Evolutionary conservation across 1,140 invertebrate genomes (phyloP), one percentile per base, ranked within the genome.

Genomic region (Chrysomallon squamiferum): DNA sequence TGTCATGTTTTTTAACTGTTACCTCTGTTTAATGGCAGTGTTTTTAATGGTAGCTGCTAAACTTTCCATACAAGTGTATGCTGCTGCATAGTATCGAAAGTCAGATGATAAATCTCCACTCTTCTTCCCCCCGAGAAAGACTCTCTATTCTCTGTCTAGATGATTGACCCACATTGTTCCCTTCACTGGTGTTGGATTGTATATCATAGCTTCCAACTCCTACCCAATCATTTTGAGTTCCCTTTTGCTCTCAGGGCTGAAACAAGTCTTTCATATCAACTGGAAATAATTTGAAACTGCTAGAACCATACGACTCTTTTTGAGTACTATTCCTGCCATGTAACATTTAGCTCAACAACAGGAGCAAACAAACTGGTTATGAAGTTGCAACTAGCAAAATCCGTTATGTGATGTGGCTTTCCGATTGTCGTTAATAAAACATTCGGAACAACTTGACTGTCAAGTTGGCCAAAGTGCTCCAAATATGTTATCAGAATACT

Each of bases 101-200:
- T 54, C 20, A 27, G 4, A 22, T 5, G 52, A n/a, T 5, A 54
- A 27, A 15, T 54, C 27, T 4, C 20, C 52, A 54, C 29, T 2
- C 20, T 54, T 54, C 20, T 54, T 4, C 3, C 52, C 52, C 20
- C 29, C n/a, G 29, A 15, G 52, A 27, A 54, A 54, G 5, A 54
- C 6, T 15, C 52, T 3, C 5, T 22, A 22, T 5, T n/a, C 2
- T 22, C 27, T 54, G 27, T 54, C n/a, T n/a, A n/a, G n/a, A n/a
- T n/a, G n/a, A n/a, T n/a, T n/a, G n/a, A 54, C 3, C 52, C 52
- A 54, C 29, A n/a, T 54, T 54, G 52, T 54, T 7, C 52, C 52
- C 27, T 54, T 54, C 5, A 54, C 20, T 22, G 52, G 52, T 7
- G 52, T 54, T 1, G 52, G 52, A 0, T 27, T 54, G 52, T 54